These are phyloP conservation scores for Liopterus haemorrhoidalis DNA, from an alignment of 2,888 invertebrate genomes.

Conservation along the genomic window DNA sequence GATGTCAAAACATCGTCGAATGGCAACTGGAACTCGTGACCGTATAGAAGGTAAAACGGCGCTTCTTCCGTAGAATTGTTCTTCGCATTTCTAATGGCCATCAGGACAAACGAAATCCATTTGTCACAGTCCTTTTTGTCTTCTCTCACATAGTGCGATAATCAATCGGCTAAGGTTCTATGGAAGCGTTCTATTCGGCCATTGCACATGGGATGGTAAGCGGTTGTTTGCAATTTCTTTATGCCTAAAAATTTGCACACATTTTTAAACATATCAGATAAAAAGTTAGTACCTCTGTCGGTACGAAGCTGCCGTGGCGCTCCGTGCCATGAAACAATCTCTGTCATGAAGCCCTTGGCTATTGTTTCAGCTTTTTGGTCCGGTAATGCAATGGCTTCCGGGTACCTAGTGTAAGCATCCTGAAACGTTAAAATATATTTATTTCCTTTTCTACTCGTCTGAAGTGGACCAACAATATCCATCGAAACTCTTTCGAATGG, in stretches of 20 bases:
- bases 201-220: constrained; percentile 36
- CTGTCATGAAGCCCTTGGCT: constrained; percentile 30
- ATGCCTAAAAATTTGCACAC: constrained; percentile 32
- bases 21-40: constrained; percentile 29
- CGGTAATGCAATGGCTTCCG: constrained; percentile 34
- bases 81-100: constrained; percentile 28
- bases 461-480: constrained; percentile 35
- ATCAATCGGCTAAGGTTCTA: constrained; percentile 31
- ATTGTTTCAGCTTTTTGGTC: constrained; percentile 32
- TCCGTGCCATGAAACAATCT: constrained; percentile 33
- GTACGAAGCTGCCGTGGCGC: constrained; percentile 33
- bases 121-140: constrained; percentile 35
- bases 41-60: constrained; percentile 30
- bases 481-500: constrained; percentile 31
- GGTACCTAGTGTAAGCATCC: constrained; percentile 33
- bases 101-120: constrained; percentile 33
- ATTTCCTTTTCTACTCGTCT: constrained; percentile 28
- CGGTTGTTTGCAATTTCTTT: constrained; percentile 30
- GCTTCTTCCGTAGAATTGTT: constrained; percentile 30
- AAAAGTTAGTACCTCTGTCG: constrained; percentile 34
- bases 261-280: constrained; percentile 31
- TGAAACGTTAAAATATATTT: constrained; percentile 35
- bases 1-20: too few species aligned
- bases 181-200: constrained; percentile 37
- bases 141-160: constrained; percentile 32